A percentile compares a stretch with the other conserved stretches of the same genome.
Conservation (phyloP, 1,140 invertebrate genomes). For the Platyscapa corneri region DNA sequence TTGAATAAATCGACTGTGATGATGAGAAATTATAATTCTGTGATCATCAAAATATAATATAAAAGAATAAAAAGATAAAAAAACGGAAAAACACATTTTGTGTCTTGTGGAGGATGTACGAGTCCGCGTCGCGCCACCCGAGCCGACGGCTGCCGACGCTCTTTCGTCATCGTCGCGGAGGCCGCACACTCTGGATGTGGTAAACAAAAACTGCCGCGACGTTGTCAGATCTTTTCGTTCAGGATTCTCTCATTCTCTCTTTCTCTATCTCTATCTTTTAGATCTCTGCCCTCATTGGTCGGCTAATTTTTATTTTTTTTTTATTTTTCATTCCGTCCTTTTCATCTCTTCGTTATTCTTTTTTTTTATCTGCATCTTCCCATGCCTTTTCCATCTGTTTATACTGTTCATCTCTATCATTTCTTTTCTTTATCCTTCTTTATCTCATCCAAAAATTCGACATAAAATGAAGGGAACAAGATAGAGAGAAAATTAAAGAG, state of each 20-base stretch:
- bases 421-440: slow-evolving; percentile 50
- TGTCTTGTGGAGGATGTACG: neutral
- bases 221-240: slow-evolving; percentile 51
- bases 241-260: slow-evolving; percentile 53
- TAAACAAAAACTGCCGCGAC: slow-evolving; percentile 53
- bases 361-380: slow-evolving; percentile 36
- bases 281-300: slow-evolving; percentile 63
- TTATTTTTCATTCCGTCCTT: slow-evolving; percentile 51
- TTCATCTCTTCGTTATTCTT: neutral
- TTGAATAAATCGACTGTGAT: neutral
- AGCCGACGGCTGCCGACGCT: slow-evolving; percentile 24
- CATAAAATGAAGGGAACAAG: slow-evolving; percentile 35
- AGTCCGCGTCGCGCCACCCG: slow-evolving; percentile 11
- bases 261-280: slow-evolving; percentile 38
- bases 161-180: slow-evolving; percentile 43
- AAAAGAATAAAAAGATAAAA: neutral
- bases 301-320: slow-evolving; percentile 59
- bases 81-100: neutral
- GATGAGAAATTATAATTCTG: neutral
- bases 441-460: slow-evolving; percentile 43
- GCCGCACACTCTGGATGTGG: slow-evolving; percentile 34
- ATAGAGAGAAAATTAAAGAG: slow-evolving; percentile 17
- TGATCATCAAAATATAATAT: slow-evolving; percentile 15
- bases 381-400: slow-evolving; percentile 54
- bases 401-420: neutral